Evolutionary conservation across 2,888 invertebrate genomes (phyloP).

Genomic region (Rhagium mordax): DNA sequence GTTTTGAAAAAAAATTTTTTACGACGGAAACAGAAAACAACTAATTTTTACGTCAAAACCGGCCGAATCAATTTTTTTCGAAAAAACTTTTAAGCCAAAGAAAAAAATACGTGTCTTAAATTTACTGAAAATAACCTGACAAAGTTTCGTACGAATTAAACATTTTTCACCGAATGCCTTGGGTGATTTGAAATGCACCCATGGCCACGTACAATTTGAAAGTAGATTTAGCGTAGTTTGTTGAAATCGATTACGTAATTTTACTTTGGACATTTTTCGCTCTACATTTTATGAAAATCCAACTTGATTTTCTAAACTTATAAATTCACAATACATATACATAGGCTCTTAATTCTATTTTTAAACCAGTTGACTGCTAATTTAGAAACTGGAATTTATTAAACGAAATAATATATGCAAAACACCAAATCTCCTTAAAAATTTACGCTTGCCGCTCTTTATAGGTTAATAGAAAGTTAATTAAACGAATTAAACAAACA

Average conservation of each 20-base stretch:
- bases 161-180: too few species aligned
- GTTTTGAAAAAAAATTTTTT: too few species aligned
- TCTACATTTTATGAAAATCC: background rate
- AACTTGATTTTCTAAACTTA: background rate
- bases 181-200: too few species aligned
- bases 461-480: conserved; percentile 6
- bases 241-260: background rate
- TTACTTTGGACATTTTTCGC: background rate
- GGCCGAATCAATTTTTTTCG: too few species aligned
- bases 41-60: too few species aligned
- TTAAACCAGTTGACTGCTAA: background rate
- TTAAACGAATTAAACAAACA: conserved; percentile 12
- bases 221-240: too few species aligned
- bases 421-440: conserved; percentile 1
- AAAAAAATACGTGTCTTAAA: too few species aligned
- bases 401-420: background rate
- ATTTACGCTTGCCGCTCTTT: conserved; percentile 9
- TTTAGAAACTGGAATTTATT: background rate
- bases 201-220: too few species aligned
- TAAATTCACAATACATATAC: background rate
- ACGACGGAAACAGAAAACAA: too few species aligned
- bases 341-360: background rate
- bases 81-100: too few species aligned
- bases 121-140: too few species aligned
- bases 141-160: too few species aligned